Conservation (phyloP, 2,113 vertebrate species). For the Tonatia bakeri region DNA sequence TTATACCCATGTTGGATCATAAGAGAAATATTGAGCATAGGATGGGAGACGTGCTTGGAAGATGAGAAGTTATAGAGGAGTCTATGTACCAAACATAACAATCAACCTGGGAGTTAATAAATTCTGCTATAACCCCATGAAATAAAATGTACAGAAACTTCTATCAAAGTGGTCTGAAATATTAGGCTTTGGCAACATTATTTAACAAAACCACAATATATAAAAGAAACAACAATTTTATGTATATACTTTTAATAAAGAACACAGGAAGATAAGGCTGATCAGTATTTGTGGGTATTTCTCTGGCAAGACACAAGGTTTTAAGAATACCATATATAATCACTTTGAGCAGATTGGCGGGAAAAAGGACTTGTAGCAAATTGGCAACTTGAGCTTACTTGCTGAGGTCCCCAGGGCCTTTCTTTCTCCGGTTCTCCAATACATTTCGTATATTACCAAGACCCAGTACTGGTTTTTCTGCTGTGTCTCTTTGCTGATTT, state of each 20-base stretch:
- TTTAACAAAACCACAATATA: conserved; percentile 28
- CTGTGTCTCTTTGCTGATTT: neutral
- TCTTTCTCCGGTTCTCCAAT: conserved; percentile 38
- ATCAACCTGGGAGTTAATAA: neutral
- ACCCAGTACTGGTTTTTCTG: neutral
- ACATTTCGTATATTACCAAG: neutral
- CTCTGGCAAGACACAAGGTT: conserved; percentile 45
- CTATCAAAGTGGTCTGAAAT: neutral
- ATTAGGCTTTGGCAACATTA: conserved; percentile 12
- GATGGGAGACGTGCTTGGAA: neutral
- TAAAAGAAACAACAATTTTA: conserved; percentile 34
- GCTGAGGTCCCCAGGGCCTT: conserved; percentile 22
- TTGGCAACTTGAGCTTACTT: conserved; percentile 63
- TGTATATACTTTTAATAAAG: conserved; percentile 58
- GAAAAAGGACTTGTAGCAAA: conserved; percentile 39
- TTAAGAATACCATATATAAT: conserved; percentile 55
- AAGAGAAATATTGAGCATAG: neutral
- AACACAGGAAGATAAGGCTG: conserved; percentile 51
- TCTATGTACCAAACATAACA: neutral
- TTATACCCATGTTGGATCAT: neutral
- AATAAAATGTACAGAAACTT: conserved; percentile 25
- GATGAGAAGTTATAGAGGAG: neutral
- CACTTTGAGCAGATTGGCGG: conserved; percentile 38
- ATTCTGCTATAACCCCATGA: neutral
- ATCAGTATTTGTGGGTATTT: conserved; percentile 46